phyloP scores from a whole-genome alignment of 2,888 invertebrate species.

The Chydorus sphaericus region DNA sequence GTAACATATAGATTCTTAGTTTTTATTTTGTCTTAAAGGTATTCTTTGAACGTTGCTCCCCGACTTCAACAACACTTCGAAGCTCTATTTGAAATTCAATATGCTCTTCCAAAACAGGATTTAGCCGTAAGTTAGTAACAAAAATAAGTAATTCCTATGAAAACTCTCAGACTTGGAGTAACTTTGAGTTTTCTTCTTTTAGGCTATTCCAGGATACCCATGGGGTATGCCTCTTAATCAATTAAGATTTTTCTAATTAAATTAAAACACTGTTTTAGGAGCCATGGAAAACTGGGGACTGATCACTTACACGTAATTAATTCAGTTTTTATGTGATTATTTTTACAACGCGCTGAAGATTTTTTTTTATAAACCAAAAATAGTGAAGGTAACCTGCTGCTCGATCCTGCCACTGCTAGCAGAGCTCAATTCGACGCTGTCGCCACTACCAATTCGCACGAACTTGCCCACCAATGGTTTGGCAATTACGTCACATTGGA shows the following conservation, averaged over 20 bases:
- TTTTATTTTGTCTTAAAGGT: too few species aligned
- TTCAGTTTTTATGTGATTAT: neutral
- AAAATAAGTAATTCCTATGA: neutral
- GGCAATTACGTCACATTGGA: slow-evolving; percentile 69
- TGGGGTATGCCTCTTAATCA: too few species aligned
- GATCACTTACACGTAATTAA: slow-evolving; percentile 51
- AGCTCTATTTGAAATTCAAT: slow-evolving; percentile 16
- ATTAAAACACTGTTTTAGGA: slow-evolving; percentile 21
- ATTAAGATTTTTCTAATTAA: too few species aligned
- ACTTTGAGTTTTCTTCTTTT: neutral
- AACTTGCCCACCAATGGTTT: slow-evolving; percentile 71
- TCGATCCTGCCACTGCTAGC: neutral
- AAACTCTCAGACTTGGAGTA: too few species aligned
- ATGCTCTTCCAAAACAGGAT: slow-evolving; percentile 17
- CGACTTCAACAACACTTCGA: slow-evolving; percentile 27
- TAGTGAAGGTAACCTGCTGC: neutral
- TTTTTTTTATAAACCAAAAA: too few species aligned
- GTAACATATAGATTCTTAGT: too few species aligned
- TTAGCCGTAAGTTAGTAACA: neutral
- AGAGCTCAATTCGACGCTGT: slow-evolving; percentile 27
- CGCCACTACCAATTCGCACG: slow-evolving; percentile 43
- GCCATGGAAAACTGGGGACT: slow-evolving; percentile 71
- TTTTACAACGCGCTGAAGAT: too few species aligned
- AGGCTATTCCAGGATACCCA: too few species aligned
- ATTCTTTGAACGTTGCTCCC: slow-evolving; percentile 39